Evolutionary conservation across 2,113 vertebrate species (phyloP), one percentile per base, ranked within the genome.

Genomic region (Amia ocellicauda): DNA sequence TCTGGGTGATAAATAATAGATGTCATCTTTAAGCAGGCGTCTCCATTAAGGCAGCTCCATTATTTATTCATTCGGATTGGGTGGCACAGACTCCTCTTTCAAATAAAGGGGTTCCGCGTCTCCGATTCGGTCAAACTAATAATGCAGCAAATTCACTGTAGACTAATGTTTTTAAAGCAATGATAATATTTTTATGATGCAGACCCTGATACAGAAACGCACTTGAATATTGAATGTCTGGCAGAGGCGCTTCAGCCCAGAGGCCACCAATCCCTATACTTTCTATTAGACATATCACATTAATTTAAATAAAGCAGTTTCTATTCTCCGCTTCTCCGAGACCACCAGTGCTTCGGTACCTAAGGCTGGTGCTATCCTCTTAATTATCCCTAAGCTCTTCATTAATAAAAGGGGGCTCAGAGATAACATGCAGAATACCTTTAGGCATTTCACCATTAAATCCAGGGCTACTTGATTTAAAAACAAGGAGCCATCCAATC

Each of bases 61-160:
- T 58, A 81, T 81, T 81, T 77, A 78, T 81, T 81, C 65, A 80
- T 78, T 69, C 57, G 59, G 54, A 69, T 71, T 49, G 68, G 52
- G 64, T 71, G 70, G 60, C 66, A 62, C 51, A 62, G 19, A 27
- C 24, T 31, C 43, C 4, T 17, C 64, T 58, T 52, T 56, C 60
- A 71, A 42, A 67, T 59, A 56, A 53, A 53, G 31, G 40, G 58
- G 53, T 66, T 64, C 68, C 53, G 31, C 52, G 67, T 69, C 72
- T 78, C 72, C 63, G 61, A 62, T 56, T 63, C 59, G 58, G 58
- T 64, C 70, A 61, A 29, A 74, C 68, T 73, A 72, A 66, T 73
- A 71, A 69, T 68, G 63, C 54, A 67, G 68, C 67, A 75, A 74
- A 64, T 74, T 69, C 65, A 75, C 73, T 72, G 69, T 63, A 56